Percentiles rank a stretch among this genome's conserved stretches.
Conservation (phyloP, 2,113 vertebrate genomes). For the Piaya cayana region DNA sequence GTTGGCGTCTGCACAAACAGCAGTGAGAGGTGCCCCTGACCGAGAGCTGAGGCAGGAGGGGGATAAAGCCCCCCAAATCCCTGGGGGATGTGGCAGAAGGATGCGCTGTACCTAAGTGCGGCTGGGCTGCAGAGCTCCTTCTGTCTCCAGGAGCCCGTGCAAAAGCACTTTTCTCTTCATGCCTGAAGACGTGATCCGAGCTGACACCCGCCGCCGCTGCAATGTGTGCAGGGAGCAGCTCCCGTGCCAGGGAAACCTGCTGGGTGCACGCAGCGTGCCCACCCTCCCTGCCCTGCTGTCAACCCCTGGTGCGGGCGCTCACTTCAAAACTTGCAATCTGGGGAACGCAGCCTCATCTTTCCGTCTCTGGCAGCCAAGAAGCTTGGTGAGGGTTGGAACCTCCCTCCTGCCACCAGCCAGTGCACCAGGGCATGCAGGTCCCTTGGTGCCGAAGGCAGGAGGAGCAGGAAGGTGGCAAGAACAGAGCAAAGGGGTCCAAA, state of each 20-base stretch:
- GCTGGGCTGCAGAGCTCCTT: neutral
- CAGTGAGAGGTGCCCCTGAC: neutral
- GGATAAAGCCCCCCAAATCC: neutral
- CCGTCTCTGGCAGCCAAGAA: neutral
- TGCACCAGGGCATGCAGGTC: neutral
- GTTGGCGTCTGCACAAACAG: accelerated
- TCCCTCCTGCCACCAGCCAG: neutral
- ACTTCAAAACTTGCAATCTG: neutral
- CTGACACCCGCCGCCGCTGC: neutral
- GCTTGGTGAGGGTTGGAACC: neutral
- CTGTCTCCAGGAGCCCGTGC: neutral
- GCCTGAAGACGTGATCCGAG: neutral
- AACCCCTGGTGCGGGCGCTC: neutral
- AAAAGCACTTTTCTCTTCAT: neutral
- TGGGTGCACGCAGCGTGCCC: neutral
- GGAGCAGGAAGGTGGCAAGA: accelerated
- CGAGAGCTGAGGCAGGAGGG: neutral
- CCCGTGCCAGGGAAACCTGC: neutral
- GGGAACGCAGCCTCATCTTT: neutral
- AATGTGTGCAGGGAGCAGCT: neutral
- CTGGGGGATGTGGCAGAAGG: neutral
- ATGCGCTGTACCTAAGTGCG: no score
- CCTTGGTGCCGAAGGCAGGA: accelerated
- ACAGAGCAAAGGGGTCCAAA: neutral
- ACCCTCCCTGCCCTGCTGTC: neutral